Base-by-base conservation (phyloP, 2,888 invertebrate genomes). In the Lepidochitona cinerea region DNA sequence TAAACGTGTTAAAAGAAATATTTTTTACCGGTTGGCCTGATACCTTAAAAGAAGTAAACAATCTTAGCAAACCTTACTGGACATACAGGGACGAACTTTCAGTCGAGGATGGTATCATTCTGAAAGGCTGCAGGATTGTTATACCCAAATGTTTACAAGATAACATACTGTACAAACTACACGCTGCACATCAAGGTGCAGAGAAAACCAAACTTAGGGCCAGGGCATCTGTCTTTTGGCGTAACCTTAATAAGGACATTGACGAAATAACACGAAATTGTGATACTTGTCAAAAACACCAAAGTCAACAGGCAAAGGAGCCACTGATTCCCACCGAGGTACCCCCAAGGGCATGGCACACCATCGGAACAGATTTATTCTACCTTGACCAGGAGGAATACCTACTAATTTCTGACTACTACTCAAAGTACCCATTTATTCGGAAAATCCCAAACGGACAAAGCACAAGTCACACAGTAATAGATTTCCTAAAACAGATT, bases 211-310 rank as follows among this genome's bases (percentile, higher is more conserved):
- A 66, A 18, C 53, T 70, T 18, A 49, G 69, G 12, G 76, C 76
- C 5, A 23, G 66, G 36, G 64, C 70, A 53, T 68, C 23, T 33
- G 70, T 78, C 9, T 77, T 37, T 35, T 77, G 78, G 76, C 68
- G 68, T 23, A 68, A 73, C 12, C 78, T 78, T 32, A 78, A 77
- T 67, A 54, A 64, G 52, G 73, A 72, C 65, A 78, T 78, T 23
- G 70, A 59, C n/a, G 33, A 68, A 23, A 49, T 54, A 2, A 32
- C 53, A 12, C 23, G 23, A 35, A 18, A n/a, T 14, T 37, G 66
- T 68, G 59, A 29, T 14, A 75, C 33, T 7, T 72, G 76, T 49
- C 70, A 77, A 35, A 53, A 53, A 49, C 49, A 54, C 37, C 53
- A 71, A 37, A 64, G 59, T 23, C 12, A 64, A 14, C 77, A 75